Conservation (phyloP, 2,888 invertebrate genomes). For the Hypsopygia costalis region DNA sequence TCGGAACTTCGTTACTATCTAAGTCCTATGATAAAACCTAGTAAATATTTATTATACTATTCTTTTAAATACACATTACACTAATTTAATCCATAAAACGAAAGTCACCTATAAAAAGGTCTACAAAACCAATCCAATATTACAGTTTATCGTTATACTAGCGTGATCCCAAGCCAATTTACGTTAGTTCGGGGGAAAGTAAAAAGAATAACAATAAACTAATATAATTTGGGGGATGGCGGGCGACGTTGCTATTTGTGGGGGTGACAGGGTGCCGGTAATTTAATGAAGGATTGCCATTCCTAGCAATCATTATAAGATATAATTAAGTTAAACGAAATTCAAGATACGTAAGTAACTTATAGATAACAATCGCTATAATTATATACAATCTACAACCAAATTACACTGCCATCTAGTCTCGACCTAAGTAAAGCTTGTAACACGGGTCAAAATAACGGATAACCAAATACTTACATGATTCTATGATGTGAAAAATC, state of each 20-base stretch:
- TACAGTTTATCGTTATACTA: conserved; percentile 66
- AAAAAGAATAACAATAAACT: conserved; percentile 75
- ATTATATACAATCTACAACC: too few relatives aligned
- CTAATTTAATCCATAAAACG: conserved; percentile 2
- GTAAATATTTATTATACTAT: too few relatives aligned
- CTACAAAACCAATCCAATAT: conserved; percentile 66
- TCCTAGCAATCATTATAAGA: conserved; percentile 50
- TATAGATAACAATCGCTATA: too few relatives aligned
- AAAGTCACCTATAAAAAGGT: conserved; percentile 28
- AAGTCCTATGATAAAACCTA: too few relatives aligned
- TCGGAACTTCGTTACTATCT: too few relatives aligned
- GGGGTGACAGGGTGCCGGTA: conserved; percentile 50
- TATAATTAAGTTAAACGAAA: conserved; percentile 38
- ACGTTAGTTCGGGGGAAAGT: conserved; percentile 72
- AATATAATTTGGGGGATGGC: conserved; percentile 74
- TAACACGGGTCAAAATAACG: too few relatives aligned
- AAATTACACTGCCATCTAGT: too few relatives aligned
- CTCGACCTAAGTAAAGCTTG: too few relatives aligned
- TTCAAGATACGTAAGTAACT: conserved; percentile 2
- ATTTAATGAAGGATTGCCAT: conserved; percentile 66
- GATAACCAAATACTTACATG: too few relatives aligned
- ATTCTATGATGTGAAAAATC: too few relatives aligned
- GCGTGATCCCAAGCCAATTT: conserved; percentile 78
- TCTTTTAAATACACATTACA: too few relatives aligned
- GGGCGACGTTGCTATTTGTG: conserved; percentile 65